Evolutionary conservation across 2,888 invertebrate species (phyloP).

Genomic region (Ophion ventricosus): DNA sequence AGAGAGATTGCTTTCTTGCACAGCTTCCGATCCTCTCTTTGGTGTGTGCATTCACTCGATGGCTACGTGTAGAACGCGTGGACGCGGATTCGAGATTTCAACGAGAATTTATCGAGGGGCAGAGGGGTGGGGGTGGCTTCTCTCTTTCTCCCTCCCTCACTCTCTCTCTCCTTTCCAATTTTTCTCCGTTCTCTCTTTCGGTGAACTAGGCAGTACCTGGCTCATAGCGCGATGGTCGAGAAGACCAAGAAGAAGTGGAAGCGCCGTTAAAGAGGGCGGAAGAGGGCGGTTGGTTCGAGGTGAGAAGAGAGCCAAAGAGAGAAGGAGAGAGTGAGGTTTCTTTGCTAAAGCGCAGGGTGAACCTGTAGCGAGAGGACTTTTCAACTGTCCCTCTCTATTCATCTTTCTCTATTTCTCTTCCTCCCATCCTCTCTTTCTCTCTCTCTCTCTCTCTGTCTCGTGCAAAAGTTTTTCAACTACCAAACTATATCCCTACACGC

Average conservation of each 20-base stretch:
- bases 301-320: constrained; percentile 17
- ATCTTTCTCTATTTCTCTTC: constrained; percentile 40
- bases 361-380: constrained; percentile 49
- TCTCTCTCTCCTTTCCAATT: not conserved
- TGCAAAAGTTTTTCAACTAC: constrained; percentile 58
- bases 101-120: constrained; percentile 66
- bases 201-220: constrained; percentile 61
- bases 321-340: constrained; percentile 26
- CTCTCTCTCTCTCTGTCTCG: constrained; percentile 32
- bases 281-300: constrained; percentile 11
- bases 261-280: constrained; percentile 24
- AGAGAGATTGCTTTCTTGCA: constrained; percentile 40
- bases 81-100: constrained; percentile 69
- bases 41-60: constrained; percentile 60
- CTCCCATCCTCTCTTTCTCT: constrained; percentile 31
- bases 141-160: constrained; percentile 28
- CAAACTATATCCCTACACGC: constrained; percentile 5
- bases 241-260: constrained; percentile 49
- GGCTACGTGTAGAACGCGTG: constrained; percentile 44
- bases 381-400: constrained; percentile 50
- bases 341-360: constrained; percentile 37
- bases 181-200: constrained; percentile 22
- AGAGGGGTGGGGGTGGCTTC: not conserved
- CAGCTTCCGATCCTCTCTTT: constrained; percentile 46
- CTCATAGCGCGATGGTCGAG: constrained; percentile 43